A percentile compares a stretch with the other conserved stretches of the same genome.
These are phyloP conservation scores for Carlito syrichta DNA, from an alignment of 2,113 vertebrate species.

Conservation along the genomic window DNA sequence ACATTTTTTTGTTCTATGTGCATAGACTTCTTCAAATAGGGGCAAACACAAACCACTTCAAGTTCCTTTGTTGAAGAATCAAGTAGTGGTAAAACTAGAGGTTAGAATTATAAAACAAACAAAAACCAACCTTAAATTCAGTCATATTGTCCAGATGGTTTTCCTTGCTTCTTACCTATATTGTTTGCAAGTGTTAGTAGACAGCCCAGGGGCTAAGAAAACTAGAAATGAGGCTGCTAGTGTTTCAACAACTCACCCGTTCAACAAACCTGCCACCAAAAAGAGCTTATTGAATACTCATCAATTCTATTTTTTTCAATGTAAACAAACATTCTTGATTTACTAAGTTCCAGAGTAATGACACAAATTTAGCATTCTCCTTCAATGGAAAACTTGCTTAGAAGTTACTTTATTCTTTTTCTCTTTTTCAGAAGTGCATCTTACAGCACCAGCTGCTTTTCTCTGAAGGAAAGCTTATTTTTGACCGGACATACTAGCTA, in stretches of 20 bases:
- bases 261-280: background rate
- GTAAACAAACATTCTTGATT: conserved; percentile 34
- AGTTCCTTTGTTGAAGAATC: background rate
- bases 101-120: conserved; percentile 39
- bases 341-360: conserved; percentile 1
- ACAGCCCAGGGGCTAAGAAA: background rate
- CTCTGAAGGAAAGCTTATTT: background rate
- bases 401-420: background rate
- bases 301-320: background rate
- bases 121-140: background rate
- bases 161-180: conserved; percentile 7
- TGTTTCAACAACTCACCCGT: background rate
- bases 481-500: background rate
- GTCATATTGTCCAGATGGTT: background rate
- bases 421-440: background rate
- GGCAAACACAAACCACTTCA: background rate
- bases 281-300: background rate
- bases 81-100: conserved; percentile 6
- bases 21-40: background rate
- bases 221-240: background rate
- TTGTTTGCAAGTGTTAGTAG: background rate
- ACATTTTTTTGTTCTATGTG: background rate
- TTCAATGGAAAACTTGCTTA: background rate
- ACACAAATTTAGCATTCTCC: conserved; percentile 24
- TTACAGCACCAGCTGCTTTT: background rate